Evolutionary conservation across 1,140 invertebrate genomes (phyloP).

Genomic region (Archivesica marissinica): DNA sequence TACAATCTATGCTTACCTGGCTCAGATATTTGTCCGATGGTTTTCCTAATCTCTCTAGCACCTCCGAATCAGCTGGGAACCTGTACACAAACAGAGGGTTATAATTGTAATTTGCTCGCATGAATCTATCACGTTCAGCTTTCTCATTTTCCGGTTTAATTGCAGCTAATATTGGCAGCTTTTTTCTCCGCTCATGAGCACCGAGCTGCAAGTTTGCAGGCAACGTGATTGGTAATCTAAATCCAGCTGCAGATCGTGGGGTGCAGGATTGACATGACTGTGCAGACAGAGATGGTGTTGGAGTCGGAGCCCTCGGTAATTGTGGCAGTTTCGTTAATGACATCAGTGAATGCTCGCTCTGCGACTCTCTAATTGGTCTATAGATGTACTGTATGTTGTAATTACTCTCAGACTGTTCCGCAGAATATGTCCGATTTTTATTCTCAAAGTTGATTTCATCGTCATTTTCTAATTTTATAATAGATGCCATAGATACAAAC

Average conservation of each 20-base stretch:
- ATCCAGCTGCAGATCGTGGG: slow-evolving; percentile 40
- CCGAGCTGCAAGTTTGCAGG: slow-evolving; percentile 51
- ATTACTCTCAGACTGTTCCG: neutral
- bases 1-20: slow-evolving; percentile 4
- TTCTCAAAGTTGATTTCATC: neutral
- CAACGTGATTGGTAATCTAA: slow-evolving; percentile 41
- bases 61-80: slow-evolving; percentile 66
- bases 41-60: slow-evolving; percentile 67
- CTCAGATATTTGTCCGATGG: slow-evolving; percentile 74
- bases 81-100: slow-evolving; percentile 75
- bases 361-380: slow-evolving; percentile 25
- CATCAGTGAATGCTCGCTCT: slow-evolving; percentile 27
- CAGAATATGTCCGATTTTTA: neutral
- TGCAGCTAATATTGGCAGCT: slow-evolving; percentile 71
- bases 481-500: slow-evolving; percentile 50
- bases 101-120: slow-evolving; percentile 73
- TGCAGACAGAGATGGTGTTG: slow-evolving; percentile 19
- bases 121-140: slow-evolving; percentile 73
- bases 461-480: slow-evolving; percentile 35
- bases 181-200: slow-evolving; percentile 65
- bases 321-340: slow-evolving; percentile 56
- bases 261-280: neutral
- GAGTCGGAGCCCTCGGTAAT: slow-evolving; percentile 3
- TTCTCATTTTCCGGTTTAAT: slow-evolving; percentile 77
- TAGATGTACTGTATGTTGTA: slow-evolving; percentile 13